Conservation (phyloP, 2,888 invertebrate genomes). For the Nasonovia ribisnigri region DNA sequence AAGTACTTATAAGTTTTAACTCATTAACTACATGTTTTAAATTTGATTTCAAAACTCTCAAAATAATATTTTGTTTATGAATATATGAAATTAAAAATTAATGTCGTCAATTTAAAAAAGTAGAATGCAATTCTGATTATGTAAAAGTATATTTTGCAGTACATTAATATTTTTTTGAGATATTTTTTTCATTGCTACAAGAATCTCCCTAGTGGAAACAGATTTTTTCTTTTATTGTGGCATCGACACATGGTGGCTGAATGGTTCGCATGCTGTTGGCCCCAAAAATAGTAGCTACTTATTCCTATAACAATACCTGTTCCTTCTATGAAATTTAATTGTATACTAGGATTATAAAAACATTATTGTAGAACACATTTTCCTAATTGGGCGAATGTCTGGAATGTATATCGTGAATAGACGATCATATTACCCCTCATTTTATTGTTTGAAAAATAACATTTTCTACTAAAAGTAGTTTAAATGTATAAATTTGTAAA, state of each 20-base stretch:
- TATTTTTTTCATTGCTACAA: not conserved
- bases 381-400: no score
- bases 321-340: no score
- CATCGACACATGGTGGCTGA: no score
- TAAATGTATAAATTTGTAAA: no score
- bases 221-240: no score
- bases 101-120: not conserved
- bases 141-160: not conserved
- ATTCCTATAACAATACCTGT: no score
- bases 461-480: no score
- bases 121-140: not conserved
- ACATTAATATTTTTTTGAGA: not conserved
- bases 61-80: not conserved
- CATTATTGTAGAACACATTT: no score
- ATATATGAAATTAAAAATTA: not conserved
- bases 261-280: no score
- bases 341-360: no score
- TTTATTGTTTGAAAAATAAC: no score
- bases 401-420: not conserved
- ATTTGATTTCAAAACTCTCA: not conserved
- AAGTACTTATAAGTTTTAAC: not conserved
- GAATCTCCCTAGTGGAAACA: not conserved
- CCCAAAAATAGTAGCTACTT: no score
- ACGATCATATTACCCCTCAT: not conserved
- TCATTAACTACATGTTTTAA: not conserved